Evolutionary conservation across 2,888 invertebrate species (phyloP).

Genomic region (Acanthoscelides obtectus): DNA sequence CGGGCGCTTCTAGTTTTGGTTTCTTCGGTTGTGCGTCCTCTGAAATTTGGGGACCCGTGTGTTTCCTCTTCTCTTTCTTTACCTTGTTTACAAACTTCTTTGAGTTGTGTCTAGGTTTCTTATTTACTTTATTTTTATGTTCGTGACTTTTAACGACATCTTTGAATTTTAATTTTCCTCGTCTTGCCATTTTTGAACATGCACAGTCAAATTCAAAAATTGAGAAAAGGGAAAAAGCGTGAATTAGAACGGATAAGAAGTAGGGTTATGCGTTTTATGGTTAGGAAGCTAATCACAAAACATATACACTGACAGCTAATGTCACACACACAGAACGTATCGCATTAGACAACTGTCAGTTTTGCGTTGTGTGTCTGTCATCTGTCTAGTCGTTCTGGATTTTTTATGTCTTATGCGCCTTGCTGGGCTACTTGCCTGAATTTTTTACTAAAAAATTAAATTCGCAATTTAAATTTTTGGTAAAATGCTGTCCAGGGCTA

Average conservation of each 20-base stretch:
- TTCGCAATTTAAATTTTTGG: not conserved
- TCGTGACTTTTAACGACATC: slow-evolving; percentile 29
- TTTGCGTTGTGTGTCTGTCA: too few species aligned
- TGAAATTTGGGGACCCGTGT: slow-evolving; percentile 36
- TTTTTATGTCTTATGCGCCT: not conserved
- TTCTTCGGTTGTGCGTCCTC: slow-evolving; percentile 50
- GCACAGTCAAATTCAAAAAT: not conserved
- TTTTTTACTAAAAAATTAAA: not conserved
- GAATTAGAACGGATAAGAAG: too few species aligned
- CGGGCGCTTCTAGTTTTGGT: slow-evolving; percentile 16
- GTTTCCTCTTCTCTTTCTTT: slow-evolving; percentile 22
- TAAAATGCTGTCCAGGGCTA: slow-evolving; percentile 66
- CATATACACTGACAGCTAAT: too few species aligned
- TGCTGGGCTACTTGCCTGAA: not conserved
- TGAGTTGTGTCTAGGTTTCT: slow-evolving; percentile 25
- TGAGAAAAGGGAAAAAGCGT: too few species aligned
- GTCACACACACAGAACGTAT: too few species aligned
- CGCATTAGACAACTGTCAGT: too few species aligned
- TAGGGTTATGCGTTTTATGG: too few species aligned
- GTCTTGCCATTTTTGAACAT: slow-evolving; percentile 14
- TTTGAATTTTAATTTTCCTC: slow-evolving; percentile 30
- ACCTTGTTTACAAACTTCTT: slow-evolving; percentile 27
- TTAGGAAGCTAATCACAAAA: too few species aligned
- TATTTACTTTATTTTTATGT: slow-evolving; percentile 18
- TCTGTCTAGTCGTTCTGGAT: too few species aligned